Evolutionary conservation across 2,797 vertebrate species (phyloP), one percentile per base, ranked within the genome.

Genomic region (Notolabrus celidotus): DNA sequence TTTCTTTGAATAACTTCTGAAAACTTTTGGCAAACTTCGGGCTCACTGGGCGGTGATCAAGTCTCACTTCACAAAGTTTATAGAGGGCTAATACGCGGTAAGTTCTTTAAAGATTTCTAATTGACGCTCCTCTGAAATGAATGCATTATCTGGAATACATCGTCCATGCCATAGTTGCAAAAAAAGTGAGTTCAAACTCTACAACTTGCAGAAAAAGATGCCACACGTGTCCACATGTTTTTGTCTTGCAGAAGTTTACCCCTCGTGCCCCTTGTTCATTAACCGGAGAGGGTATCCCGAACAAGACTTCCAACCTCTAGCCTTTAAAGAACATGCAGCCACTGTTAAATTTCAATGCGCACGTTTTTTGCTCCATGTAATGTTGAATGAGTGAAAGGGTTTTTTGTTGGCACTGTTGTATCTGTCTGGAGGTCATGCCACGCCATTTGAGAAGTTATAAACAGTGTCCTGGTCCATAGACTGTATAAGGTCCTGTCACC

Each of bases 1-100:
- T 57, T 58, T 11, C 36, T 38, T 64, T 0, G 43, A 74, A 45
- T 43, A 22, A 51, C 25, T 58, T 51, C 54, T 42, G 12, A 33
- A 79, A 65, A 10, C 27, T 47, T 50, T 50, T 25, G 6, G 59
- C 43, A 49, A 78, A 70, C 60, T 83, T 77, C 55, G 39, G n/a
- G 58, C 54, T 75, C n/a, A 53, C 41, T 65, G 45, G 60, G 31
- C 54, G 59, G 65, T 70, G 55, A 69, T 23, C 46, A 23, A 42
- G 22, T 15, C 38, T 52, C 10, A 23, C 49, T 12, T 58, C 19
- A 16, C 20, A 14, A 33, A 64, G 68, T 74, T 51, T 38, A 10
- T 5, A 45, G 56, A 53, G 73, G 45, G 58, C 39, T 58, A 23
- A 60, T 3, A 17, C 15, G 54, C 77, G 84, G 89, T 91, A 83